These are phyloP conservation scores for Ellobius talpinus DNA, from an alignment of 2,113 vertebrate genomes.

Conservation along the genomic window DNA sequence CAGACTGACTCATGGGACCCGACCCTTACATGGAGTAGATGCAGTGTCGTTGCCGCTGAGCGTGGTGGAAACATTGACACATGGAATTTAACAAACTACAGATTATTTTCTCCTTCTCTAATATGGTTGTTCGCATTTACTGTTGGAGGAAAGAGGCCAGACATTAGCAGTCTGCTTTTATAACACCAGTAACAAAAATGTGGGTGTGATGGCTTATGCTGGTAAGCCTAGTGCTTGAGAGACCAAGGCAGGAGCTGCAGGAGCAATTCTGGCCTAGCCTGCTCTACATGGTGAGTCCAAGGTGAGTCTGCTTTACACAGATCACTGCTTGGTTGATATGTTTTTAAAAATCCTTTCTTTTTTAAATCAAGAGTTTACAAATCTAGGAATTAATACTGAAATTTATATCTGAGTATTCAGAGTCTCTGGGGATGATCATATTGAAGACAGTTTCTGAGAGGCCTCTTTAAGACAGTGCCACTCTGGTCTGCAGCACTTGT, in stretches of 20 bases:
- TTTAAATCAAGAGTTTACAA: neutral
- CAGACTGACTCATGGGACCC: neutral
- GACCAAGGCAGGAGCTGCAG: neutral
- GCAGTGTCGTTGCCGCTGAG: neutral
- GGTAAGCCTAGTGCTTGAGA: neutral
- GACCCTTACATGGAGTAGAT: neutral
- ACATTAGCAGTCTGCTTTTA: neutral
- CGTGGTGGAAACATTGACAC: neutral
- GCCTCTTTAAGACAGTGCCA: neutral
- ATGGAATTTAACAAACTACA: neutral
- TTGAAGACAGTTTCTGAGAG: neutral
- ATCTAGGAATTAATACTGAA: neutral
- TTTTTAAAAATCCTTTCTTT: neutral
- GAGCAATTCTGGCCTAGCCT: neutral
- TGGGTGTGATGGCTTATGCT: neutral
- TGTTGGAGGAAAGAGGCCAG: neutral
- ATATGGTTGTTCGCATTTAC: neutral
- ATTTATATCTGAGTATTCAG: constrained; percentile 19
- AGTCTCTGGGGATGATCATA: neutral
- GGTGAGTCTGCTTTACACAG: neutral
- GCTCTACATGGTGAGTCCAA: neutral
- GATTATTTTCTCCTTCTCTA: neutral
- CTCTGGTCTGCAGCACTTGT: neutral
- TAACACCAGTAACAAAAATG: neutral
- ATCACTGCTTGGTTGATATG: neutral